Evolutionary conservation across 1,140 invertebrate species (phyloP).

Genomic region (Drosophila melanica): DNA sequence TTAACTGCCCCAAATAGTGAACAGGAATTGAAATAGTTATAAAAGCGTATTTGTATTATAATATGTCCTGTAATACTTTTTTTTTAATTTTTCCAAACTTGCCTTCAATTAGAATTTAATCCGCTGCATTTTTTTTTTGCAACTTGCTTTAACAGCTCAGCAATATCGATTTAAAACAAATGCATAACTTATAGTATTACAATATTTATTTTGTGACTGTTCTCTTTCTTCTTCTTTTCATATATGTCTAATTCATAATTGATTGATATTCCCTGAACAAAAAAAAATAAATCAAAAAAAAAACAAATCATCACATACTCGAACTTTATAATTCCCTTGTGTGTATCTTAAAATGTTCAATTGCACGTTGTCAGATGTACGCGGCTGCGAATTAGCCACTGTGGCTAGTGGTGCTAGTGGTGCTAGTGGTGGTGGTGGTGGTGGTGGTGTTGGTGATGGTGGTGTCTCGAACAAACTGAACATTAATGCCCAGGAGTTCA

Average conservation of each 20-base stretch:
- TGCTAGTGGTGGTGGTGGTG: slow-evolving; percentile 54
- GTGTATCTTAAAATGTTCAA: slow-evolving; percentile 28
- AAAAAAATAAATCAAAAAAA: slow-evolving; percentile 12
- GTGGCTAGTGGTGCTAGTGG: slow-evolving; percentile 46
- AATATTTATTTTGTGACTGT: slow-evolving; percentile 28
- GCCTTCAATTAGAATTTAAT: too few relatives aligned
- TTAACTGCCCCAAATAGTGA: too few relatives aligned
- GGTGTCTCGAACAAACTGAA: slow-evolving; percentile 87
- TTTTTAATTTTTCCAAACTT: too few relatives aligned
- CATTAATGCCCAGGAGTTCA: slow-evolving; percentile 94
- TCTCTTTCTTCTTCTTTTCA: slow-evolving; percentile 47
- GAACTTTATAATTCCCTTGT: slow-evolving; percentile 31
- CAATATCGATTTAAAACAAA: background rate
- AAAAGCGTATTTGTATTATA: background rate
- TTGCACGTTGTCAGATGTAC: slow-evolving; percentile 61
- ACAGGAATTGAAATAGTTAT: background rate
- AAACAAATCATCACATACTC: slow-evolving; percentile 16
- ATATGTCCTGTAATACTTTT: too few relatives aligned
- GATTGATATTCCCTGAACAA: background rate
- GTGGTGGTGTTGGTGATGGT: slow-evolving; percentile 51
- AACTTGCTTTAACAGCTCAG: slow-evolving; percentile 3
- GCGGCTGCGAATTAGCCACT: slow-evolving; percentile 31
- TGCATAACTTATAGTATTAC: background rate
- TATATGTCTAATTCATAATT: slow-evolving; percentile 15
- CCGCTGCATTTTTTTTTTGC: background rate